A percentile compares a stretch with the other conserved stretches of the same genome.
These are phyloP conservation scores for Scylla paramamosain DNA, from an alignment of 1,140 invertebrate species.

Conservation along the genomic window DNA sequence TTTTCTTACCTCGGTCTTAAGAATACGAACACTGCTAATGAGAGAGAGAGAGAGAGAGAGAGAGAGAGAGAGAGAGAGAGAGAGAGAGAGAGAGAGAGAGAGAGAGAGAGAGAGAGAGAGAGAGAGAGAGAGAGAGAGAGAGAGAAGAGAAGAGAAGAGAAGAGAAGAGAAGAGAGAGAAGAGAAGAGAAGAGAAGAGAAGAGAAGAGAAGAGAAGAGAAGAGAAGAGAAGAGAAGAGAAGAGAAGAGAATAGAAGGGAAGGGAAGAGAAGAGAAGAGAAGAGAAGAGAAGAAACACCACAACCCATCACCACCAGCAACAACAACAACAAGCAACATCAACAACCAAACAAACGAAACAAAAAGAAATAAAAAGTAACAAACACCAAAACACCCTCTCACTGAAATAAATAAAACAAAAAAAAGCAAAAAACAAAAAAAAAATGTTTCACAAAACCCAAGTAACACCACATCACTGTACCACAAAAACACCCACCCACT, in stretches of 20 bases:
- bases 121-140: not conserved
- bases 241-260: not conserved
- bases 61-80: slow-evolving; percentile 29
- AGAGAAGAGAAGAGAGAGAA: not conserved
- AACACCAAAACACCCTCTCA: too few species aligned
- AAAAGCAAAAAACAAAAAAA: too few species aligned
- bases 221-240: not conserved
- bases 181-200: not conserved
- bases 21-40: not conserved
- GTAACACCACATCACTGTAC: too few species aligned
- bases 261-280: not conserved
- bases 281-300: not conserved
- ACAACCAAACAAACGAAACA: too few species aligned
- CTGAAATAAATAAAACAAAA: too few species aligned
- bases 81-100: slow-evolving; percentile 29
- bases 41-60: slow-evolving; percentile 29
- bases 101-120: not conserved
- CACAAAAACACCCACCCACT: too few species aligned
- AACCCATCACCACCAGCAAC: too few species aligned
- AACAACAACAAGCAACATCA: too few species aligned
- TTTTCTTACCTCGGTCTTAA: not conserved
- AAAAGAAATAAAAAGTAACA: too few species aligned
- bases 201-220: not conserved
- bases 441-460: too few species aligned
- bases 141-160: not conserved